Evolutionary conservation across 2,888 invertebrate genomes (phyloP).

Genomic region (Cacoxenus indagator): DNA sequence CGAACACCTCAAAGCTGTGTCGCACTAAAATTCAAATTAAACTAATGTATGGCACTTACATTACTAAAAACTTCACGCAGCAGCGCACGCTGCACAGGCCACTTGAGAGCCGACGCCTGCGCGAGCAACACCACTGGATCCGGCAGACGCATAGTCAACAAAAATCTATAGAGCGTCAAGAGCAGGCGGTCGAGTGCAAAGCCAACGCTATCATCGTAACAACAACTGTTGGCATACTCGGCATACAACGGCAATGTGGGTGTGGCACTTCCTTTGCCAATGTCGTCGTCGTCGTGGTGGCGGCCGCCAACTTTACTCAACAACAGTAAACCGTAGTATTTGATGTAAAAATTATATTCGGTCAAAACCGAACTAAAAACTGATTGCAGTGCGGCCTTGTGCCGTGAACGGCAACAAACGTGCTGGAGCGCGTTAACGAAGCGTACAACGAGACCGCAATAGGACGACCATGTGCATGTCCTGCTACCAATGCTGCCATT

Average conservation of each 20-base stretch:
- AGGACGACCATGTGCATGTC: conserved; percentile 57
- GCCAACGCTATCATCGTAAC: conserved; percentile 34
- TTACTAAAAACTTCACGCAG: conserved; percentile 63
- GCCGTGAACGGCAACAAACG: conserved; percentile 62
- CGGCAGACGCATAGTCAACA: conserved; percentile 63
- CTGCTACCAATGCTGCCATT: conserved; percentile 24
- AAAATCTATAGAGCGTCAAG: conserved; percentile 62
- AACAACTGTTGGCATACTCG: too few species aligned
- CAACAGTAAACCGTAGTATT: conserved; percentile 62
- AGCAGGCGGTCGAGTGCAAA: conserved; percentile 43
- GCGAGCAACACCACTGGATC: conserved; percentile 57
- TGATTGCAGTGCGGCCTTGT: conserved; percentile 65
- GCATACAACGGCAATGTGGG: background rate
- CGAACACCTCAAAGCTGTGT: background rate
- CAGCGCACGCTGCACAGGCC: conserved; percentile 56
- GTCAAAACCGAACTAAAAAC: conserved; percentile 62
- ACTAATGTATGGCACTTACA: conserved; percentile 60
- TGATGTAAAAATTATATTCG: conserved; percentile 67
- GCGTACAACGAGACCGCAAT: conserved; percentile 62
- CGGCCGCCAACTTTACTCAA: conserved; percentile 41
- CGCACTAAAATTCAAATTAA: conserved; percentile 50
- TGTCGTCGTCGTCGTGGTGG: conserved; percentile 29
- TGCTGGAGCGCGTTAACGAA: conserved; percentile 66
- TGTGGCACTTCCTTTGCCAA: conserved; percentile 4
- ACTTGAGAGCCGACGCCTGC: conserved; percentile 50